Base-by-base conservation (phyloP, 2,888 invertebrate genomes). In the Idaea aversata region DNA sequence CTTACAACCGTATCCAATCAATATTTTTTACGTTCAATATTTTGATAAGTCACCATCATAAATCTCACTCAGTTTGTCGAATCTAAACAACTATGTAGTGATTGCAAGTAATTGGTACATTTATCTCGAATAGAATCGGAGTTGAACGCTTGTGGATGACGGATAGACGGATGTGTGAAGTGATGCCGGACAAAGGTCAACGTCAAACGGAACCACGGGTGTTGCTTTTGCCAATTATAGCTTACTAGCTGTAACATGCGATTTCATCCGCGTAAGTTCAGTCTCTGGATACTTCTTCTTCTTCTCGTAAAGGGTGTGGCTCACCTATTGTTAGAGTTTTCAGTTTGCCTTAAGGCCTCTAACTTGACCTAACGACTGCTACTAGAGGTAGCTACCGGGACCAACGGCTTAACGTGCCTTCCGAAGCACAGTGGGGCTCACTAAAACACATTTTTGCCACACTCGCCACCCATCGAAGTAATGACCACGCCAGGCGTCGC, bases 1-100 rank as follows among this genome's bases (percentile, higher is more conserved):
- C 47, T 4, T 10, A 47, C 47, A 47, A 13, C 47, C 7, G 7
- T 47, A 47, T 47, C 47, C 47, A 10, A 25, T 25, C 36, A 47
- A 7, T n/a, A n/a, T n/a, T n/a, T n/a, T n/a, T n/a, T n/a, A 47
- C 47, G 47, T 13, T 47, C 47, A 47, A 47, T 47, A 47, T 47
- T 47, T 47, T 47, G 47, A 47, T 47, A 47, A 47, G 47, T 47
- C 47, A 6, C 47, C 7, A 13, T 47, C 47, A 47, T 47, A 47
- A 47, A 47, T 47, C 47, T 47, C 47, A 47, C 47, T 47, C 47
- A 47, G 47, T 47, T 47, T 47, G 47, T 47, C 47, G 47, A 47
- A 47, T 47, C 47, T 47, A 47, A 47, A 47, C 47, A 47, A 47
- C 47, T 5, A 10, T 1, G 47, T 47, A 47, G 47, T 47, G 47